Evolutionary conservation across 2,888 invertebrate genomes (phyloP), one percentile per base, ranked within the genome.

Genomic region (Ochropacha duplaris): DNA sequence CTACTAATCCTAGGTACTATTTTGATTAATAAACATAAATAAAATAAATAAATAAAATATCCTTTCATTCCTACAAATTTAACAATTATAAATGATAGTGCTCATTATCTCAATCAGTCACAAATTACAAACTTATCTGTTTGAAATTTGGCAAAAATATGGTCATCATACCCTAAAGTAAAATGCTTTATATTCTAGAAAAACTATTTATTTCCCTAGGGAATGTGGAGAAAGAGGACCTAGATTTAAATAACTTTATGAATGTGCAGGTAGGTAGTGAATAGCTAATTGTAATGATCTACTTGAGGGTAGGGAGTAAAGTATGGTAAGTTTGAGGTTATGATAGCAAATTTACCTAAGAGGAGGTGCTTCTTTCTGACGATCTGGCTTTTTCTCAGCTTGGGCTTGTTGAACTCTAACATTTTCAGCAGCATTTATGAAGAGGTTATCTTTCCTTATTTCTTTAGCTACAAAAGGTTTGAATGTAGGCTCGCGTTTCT

Each of bases 381-480:
- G 79, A 64, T 88, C 88, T 72, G 74, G 62, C 71, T 87, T 86
- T 62, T 89, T 91, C 57, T 92, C 86, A 22, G 69, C 69, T 69
- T 54, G 50, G 6, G 61, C 22, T 22, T 56, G 58, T 52, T 61
- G 68, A 26, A 77, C 76, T 67, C 84, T 86, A 16, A 84, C 81
- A 73, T 87, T 90, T 65, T 91, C 92, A 57, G 82, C 81, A 61
- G 83, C 83, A 61, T 77, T 86, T 60, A 71, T 76, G 65, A 84
- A 87, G 60, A 90, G 83, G 68, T 83, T 88, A 54, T 90, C 88
- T 64, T 83, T 86, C 49, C 81, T 84, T 0, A 79, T 82, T 9
- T 91, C 92, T 76, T 89, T 92, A 44, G 87, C 74, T 36, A 84
- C 82, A 66, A 90, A 92, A n/a, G 90, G 88, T 65, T 92, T 92